phyloP scores from a whole-genome alignment of 2,113 vertebrate genomes.

The Athene cunicularia region DNA sequence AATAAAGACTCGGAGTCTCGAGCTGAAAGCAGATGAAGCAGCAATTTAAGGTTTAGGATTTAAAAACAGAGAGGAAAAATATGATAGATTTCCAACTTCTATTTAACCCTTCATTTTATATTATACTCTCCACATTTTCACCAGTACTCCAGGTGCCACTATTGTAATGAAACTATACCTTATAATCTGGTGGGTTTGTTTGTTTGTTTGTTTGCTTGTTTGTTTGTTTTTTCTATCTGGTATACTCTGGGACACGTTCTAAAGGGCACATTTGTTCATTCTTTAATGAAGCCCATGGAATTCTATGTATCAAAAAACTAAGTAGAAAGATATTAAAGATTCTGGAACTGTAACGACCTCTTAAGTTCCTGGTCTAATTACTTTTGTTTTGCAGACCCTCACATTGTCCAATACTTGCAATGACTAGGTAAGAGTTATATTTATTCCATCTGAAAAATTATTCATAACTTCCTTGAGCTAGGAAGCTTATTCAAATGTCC shows the following conservation, averaged over 20 bases:
- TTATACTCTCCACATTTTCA: neutral
- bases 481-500: neutral
- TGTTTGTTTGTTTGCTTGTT: fast-evolving
- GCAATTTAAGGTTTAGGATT: neutral
- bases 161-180: neutral
- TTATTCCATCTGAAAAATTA: neutral
- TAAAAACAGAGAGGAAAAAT: neutral
- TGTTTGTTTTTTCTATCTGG: neutral
- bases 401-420: neutral
- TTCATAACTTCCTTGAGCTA: neutral
- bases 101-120: neutral
- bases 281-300: neutral
- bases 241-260: neutral
- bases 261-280: neutral
- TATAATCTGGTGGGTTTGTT: neutral
- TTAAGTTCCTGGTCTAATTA: neutral
- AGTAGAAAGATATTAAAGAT: neutral
- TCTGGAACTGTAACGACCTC: neutral
- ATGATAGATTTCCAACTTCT: neutral
- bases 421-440: neutral
- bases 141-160: neutral
- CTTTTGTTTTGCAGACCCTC: neutral
- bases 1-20: neutral
- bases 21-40: neutral
- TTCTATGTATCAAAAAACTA: neutral